Base-by-base conservation (phyloP, 2,797 vertebrate species). In the Spondyliosoma cantharus region DNA sequence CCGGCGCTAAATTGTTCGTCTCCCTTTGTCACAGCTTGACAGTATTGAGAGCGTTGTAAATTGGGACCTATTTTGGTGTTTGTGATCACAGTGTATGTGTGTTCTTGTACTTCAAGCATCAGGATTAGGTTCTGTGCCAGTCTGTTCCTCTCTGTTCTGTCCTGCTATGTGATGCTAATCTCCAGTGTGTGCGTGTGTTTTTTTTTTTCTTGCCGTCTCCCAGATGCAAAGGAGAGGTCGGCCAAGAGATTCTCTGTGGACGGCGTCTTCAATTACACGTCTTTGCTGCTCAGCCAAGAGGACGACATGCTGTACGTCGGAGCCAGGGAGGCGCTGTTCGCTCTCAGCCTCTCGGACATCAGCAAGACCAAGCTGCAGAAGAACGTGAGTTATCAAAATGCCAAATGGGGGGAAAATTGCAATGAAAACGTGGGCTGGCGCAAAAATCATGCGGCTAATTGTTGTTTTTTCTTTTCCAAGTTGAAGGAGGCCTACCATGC, bases 221-320 rank as follows among this genome's bases (percentile, higher is more conserved):
- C 91, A 95, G 95, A 95, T 84, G 90, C 93, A 7, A 91, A 86
- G 78, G 95, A 96, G 86, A 94, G 97, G 54, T 90, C 90, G 0
- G 90, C 96, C 82, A 95, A 82, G 84, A 94, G 92, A 86, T 98
- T 98, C 74, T 94, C 95, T 27, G 93, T 67, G 14, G 92, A 95
- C 0, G 94, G 95, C 0, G 82, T 96, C 68, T 93, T 92, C 89
- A 97, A 98, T 95, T 97, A 97, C 92, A 97, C 97, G 0, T 93
- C 96, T 4, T 87, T 99, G 77, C 93, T 98, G 91, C 95, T 98
- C 81, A 97, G 96, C 90, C 89, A 92, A 0, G 96, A 97, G 0
- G 96, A 97, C 0, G 53, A 86, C 85, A 95, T 94, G 11, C 88
- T 99, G 56, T 98, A 97, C 1, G 95, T 96, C 29, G 97, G 97